Percentiles rank a stretch among this genome's conserved stretches.
Conservation (phyloP, 2,888 invertebrate genomes). For the Chrysotoxum bicinctum region DNA sequence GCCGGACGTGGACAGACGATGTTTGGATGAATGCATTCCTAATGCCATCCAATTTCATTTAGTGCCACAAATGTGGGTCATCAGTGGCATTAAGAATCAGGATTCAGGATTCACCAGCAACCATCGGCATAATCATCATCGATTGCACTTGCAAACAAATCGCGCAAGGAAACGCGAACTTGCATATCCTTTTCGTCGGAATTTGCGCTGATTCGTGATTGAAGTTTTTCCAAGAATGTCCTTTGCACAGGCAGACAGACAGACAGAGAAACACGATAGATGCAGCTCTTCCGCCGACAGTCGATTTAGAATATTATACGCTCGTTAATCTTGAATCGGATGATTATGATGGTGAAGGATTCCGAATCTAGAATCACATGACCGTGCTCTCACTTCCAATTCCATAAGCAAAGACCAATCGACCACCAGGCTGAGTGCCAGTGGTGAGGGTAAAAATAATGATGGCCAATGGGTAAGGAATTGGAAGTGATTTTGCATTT, state of each 20-base stretch:
- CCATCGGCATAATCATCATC: slow-evolving; percentile 15
- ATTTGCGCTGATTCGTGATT: slow-evolving; percentile 62
- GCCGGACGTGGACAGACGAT: neutral
- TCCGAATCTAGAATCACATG: slow-evolving; percentile 22
- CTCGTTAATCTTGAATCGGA: slow-evolving; percentile 67
- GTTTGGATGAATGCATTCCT: slow-evolving; percentile 38
- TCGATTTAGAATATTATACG: slow-evolving; percentile 68
- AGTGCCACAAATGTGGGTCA: slow-evolving; percentile 72
- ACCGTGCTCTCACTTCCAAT: slow-evolving; percentile 13
- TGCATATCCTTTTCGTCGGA: slow-evolving; percentile 45
- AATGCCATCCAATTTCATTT: slow-evolving; percentile 67
- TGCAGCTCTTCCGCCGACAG: neutral
- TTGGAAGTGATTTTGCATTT: slow-evolving; percentile 68
- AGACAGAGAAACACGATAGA: neutral
- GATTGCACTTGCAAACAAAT: slow-evolving; percentile 58
- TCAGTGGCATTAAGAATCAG: slow-evolving; percentile 63
- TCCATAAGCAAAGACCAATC: neutral
- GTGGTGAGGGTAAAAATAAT: slow-evolving; percentile 18
- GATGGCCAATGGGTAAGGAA: slow-evolving; percentile 50
- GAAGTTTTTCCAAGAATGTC: slow-evolving; percentile 60
- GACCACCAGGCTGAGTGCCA: neutral
- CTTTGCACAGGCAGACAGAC: slow-evolving; percentile 1
- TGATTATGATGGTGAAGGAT: slow-evolving; percentile 49
- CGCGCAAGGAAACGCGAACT: slow-evolving; percentile 62
- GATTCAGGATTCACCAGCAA: slow-evolving; percentile 43